phyloP scores from a whole-genome alignment of 1,140 invertebrate species.

The Zaprionus capensis region DNA sequence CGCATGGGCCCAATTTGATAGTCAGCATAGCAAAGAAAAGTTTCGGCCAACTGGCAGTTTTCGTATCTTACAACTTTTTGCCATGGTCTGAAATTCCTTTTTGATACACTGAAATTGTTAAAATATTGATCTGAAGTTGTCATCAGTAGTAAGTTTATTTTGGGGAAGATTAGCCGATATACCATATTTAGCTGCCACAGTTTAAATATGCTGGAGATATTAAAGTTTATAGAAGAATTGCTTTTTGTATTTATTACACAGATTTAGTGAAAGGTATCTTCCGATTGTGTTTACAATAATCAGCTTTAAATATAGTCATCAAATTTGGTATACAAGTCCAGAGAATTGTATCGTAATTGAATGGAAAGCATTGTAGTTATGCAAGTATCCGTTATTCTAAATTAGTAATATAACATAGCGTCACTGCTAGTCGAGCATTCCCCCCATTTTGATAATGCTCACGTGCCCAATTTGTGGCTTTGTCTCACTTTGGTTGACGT shows the following conservation, averaged over 20 bases:
- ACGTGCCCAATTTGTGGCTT: background rate
- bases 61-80: conserved; percentile 41
- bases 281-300: too few species aligned
- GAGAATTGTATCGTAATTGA: background rate
- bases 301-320: background rate
- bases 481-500: background rate
- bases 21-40: background rate
- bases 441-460: background rate
- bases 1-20: background rate
- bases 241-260: too few species aligned
- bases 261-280: too few species aligned
- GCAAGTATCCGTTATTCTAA: background rate
- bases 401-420: background rate
- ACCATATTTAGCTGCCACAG: background rate
- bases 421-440: background rate
- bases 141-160: conserved; percentile 13
- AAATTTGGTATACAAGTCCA: background rate
- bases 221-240: background rate
- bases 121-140: conserved; percentile 59
- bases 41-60: conserved; percentile 3
- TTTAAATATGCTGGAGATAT: too few species aligned
- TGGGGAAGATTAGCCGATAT: background rate
- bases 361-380: background rate
- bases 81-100: conserved; percentile 51
- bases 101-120: conserved; percentile 54